phyloP scores from a whole-genome alignment of 2,113 vertebrate genomes.

The Scomber scombrus region DNA sequence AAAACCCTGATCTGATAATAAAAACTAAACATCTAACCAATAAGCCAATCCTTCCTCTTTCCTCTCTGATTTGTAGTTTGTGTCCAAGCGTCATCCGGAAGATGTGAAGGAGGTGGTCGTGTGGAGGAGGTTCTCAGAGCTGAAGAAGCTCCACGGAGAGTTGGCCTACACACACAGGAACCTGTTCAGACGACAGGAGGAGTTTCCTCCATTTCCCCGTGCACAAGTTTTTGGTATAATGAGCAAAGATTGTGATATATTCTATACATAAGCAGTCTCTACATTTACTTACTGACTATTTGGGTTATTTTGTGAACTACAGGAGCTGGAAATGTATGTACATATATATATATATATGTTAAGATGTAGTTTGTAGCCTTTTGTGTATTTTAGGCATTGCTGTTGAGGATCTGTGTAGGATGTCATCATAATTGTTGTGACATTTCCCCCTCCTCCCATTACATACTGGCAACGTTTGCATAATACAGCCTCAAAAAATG shows the following conservation, averaged over 20 bases:
- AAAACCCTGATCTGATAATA: background rate
- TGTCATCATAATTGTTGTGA: conserved; percentile 17
- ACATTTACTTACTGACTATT: background rate
- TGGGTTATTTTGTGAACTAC: background rate
- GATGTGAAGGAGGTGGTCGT: conserved; percentile 92
- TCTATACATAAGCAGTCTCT: too few relatives aligned
- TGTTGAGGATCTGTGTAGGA: background rate
- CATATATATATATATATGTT: too few relatives aligned
- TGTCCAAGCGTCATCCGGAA: conserved; percentile 89
- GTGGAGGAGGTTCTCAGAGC: conserved; percentile 92
- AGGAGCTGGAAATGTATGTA: background rate
- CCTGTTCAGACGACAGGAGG: conserved; percentile 90
- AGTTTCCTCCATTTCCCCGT: conserved; percentile 90
- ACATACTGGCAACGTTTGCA: background rate
- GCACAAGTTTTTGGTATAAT: conserved; percentile 90
- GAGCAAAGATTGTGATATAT: background rate
- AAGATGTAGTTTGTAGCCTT: background rate
- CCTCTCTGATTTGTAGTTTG: conserved; percentile 83
- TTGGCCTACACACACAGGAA: conserved; percentile 92
- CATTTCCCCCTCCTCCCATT: background rate
- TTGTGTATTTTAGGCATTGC: background rate
- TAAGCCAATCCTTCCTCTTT: background rate
- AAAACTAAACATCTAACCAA: background rate
- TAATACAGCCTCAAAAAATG: background rate
- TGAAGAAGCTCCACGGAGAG: conserved; percentile 92